A percentile compares a stretch with the other conserved stretches of the same genome.
phyloP scores from a whole-genome alignment of 53 echinoderm and acorn worm genomes.

The Antedon mediterranea region DNA sequence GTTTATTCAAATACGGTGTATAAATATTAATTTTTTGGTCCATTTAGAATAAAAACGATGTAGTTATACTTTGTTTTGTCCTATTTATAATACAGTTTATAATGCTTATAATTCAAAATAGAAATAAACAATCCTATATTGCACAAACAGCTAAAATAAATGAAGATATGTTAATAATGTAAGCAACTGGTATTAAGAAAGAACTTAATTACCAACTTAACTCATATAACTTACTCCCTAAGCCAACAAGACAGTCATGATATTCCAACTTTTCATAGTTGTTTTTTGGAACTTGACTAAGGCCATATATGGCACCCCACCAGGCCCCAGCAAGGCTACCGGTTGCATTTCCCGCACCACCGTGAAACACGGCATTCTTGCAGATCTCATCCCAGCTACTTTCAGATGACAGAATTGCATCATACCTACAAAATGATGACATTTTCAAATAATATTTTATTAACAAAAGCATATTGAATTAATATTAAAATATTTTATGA shows the following conservation, averaged over 20 bases:
- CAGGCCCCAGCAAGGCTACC: slow-evolving; percentile 69
- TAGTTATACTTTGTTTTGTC: no score
- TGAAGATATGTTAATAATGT: no score
- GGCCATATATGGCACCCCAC: slow-evolving; percentile 77
- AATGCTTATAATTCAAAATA: no score
- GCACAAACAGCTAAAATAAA: no score
- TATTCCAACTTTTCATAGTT: slow-evolving; percentile 54
- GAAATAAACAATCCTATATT: no score
- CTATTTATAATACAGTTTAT: no score
- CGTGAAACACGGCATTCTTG: slow-evolving; percentile 57
- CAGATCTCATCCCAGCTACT: slow-evolving; percentile 58
- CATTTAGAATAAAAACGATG: no score
- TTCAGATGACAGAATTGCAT: slow-evolving; percentile 45
- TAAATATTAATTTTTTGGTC: no score
- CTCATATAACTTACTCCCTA: slow-evolving; percentile 41
- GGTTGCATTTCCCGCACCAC: slow-evolving; percentile 51
- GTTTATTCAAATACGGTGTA: no score
- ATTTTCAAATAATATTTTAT: neutral
- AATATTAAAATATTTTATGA: no score
- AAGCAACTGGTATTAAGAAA: no score
- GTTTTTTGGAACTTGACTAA: slow-evolving; percentile 42
- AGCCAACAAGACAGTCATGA: slow-evolving; percentile 36
- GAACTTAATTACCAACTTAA: slow-evolving; percentile 54
- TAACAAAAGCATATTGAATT: no score
- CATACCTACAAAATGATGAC: slow-evolving; percentile 33